Base-by-base conservation (phyloP, 2,113 vertebrate genomes). In the Sialia sialis region DNA sequence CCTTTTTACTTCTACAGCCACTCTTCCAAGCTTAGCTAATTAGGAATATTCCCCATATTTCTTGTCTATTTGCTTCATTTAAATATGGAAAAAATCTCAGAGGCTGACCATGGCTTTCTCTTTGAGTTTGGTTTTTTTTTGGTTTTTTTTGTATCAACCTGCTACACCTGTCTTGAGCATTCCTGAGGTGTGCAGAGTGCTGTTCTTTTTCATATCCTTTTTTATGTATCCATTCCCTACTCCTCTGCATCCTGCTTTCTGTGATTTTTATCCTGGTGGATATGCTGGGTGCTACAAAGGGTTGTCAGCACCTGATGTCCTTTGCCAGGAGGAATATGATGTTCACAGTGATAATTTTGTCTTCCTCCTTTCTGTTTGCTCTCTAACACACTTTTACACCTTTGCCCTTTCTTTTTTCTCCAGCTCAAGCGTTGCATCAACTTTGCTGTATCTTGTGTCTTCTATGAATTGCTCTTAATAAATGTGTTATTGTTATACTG, bases 281-380 rank as follows among this genome's bases (percentile, higher is more conserved):
- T 55, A 11, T 27, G 11, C 30, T 27, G 17, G 19, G 22, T 60
- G 19, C 34, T 70, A 22, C 0, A 0, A 26, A n/a, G 58, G 66
- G 18, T 41, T 38, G 48, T 54, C 51, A 66, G 38, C 7, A 26
- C 48, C 41, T 56, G 36, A 27, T 80, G 15, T 72, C n/a, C 4
- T 3, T 76, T 59, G 11, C n/a, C 41, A 58, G 34, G 26, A 83
- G 9, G 12, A 69, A 49, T 25, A 68, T 5, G 9, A 51, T 60
- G 11, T 30, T 84, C 32, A 10, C 0, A 1, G 27, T 6, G 4
- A n/a, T 16, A 13, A 11, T n/a, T 84, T 84, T 22, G 12, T 68
- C n/a, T 68, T 85, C 16, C 6, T 93, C 12, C 44, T 60, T 91
- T 85, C 58, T 62, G 5, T 34, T 46, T 90, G 15, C 62, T 86